Conservation (phyloP, 23 tunicate genomes). For the Styela clava region DNA sequence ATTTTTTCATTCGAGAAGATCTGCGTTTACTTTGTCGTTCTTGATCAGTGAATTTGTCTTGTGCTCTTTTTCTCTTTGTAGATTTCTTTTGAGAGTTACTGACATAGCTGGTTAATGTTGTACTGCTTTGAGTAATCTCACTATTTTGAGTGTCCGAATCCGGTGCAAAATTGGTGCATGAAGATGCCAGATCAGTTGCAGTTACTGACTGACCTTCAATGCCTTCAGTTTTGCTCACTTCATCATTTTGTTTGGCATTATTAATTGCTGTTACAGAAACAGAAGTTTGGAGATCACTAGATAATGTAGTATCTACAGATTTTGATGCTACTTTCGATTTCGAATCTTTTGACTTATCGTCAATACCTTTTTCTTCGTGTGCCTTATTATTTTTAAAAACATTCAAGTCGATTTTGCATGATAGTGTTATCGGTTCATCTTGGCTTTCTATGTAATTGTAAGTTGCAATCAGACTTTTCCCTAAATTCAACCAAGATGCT, state of each 20-base stretch:
- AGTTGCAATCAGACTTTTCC: constrained; percentile 24
- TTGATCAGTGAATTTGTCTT: constrained; percentile 11
- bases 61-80: not conserved
- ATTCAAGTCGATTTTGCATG: constrained; percentile 7
- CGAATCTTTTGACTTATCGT: not conserved
- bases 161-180: not conserved
- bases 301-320: not conserved
- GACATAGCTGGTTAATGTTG: not conserved
- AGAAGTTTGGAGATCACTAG: not conserved
- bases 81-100: not conserved
- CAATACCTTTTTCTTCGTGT: not conserved
- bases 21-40: constrained; percentile 10
- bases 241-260: not conserved
- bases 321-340: not conserved
- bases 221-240: not conserved
- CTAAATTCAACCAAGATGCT: constrained; percentile 53
- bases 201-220: not conserved
- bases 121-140: not conserved
- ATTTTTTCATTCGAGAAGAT: constrained; percentile 19
- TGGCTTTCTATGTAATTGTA: constrained; percentile 21
- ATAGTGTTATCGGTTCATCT: constrained; percentile 28
- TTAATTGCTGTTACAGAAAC: not conserved
- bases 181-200: not conserved
- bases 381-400: not conserved
- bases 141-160: not conserved